Conservation (phyloP, 2,888 invertebrate species). For the Eupithecia vulgata region DNA sequence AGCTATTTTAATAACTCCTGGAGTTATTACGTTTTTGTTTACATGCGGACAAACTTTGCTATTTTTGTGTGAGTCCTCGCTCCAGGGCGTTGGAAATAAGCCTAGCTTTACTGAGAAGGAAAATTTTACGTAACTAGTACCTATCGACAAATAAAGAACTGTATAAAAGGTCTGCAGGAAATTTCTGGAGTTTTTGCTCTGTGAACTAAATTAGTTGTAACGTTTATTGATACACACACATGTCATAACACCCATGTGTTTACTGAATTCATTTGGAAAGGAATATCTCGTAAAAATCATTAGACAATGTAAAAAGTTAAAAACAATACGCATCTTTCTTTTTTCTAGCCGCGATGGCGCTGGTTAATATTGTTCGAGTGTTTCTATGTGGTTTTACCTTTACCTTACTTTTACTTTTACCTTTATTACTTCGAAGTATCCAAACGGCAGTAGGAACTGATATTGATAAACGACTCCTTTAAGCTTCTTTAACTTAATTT, state of each 20-base stretch:
- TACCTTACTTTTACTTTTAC: no score
- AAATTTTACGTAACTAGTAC: neutral
- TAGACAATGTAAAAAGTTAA: no score
- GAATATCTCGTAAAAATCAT: no score
- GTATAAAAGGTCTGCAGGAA: neutral
- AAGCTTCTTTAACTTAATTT: no score
- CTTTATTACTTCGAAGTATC: no score
- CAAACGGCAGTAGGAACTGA: no score
- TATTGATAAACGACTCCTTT: no score
- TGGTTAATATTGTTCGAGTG: no score
- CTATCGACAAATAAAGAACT: neutral
- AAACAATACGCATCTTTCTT: no score
- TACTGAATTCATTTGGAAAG: neutral
- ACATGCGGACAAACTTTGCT: slow-evolving; percentile 3
- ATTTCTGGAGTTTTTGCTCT: neutral
- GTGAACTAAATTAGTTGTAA: neutral
- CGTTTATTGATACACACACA: neutral
- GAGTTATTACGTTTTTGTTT: slow-evolving; percentile 20
- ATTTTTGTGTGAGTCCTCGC: neutral
- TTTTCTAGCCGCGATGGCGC: no score
- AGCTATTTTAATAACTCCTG: slow-evolving; percentile 7
- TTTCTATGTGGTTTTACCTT: no score
- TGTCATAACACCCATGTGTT: neutral
- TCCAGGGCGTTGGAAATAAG: neutral
- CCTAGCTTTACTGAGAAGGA: neutral